Evolutionary conservation across 2,797 vertebrate genomes (phyloP).

Genomic region (Sarcoramphus papa): DNA sequence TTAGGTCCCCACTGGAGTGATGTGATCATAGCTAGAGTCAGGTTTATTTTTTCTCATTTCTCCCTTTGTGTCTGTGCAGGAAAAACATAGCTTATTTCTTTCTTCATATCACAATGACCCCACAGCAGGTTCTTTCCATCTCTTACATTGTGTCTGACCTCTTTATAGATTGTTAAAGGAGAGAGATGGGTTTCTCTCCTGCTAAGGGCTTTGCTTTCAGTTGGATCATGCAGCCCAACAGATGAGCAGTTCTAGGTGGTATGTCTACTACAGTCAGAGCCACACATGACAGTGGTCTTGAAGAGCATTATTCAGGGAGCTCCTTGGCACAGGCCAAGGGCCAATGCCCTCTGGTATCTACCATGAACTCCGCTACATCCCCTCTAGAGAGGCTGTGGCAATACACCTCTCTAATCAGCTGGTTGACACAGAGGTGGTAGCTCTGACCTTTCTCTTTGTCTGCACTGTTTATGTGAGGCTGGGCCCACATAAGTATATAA

Average conservation of each 20-base stretch:
- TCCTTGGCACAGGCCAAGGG: not conserved
- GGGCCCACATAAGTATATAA: not conserved
- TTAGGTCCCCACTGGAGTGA: not conserved
- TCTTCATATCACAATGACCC: accelerated
- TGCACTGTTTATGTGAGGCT: not conserved
- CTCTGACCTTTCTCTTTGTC: not conserved
- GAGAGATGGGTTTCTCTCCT: not conserved
- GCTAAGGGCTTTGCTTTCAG: not conserved
- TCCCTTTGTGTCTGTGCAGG: not conserved
- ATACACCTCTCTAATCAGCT: not conserved
- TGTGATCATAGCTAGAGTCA: not conserved
- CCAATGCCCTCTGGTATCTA: not conserved
- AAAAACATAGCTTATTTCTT: not conserved
- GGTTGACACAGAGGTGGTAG: not conserved
- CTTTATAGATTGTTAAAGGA: not conserved
- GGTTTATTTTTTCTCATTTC: not conserved
- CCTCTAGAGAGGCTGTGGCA: not conserved
- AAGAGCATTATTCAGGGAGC: not conserved
- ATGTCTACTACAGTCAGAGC: not conserved
- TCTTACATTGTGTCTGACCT: not conserved
- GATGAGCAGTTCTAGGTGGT: not conserved
- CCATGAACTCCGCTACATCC: not conserved
- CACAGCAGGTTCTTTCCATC: not conserved
- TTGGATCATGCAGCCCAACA: not conserved
- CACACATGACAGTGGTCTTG: not conserved